Evolutionary conservation across 2,113 vertebrate species (phyloP), one percentile per base, ranked within the genome.

Genomic region (Machaerirhynchus nigripectus): DNA sequence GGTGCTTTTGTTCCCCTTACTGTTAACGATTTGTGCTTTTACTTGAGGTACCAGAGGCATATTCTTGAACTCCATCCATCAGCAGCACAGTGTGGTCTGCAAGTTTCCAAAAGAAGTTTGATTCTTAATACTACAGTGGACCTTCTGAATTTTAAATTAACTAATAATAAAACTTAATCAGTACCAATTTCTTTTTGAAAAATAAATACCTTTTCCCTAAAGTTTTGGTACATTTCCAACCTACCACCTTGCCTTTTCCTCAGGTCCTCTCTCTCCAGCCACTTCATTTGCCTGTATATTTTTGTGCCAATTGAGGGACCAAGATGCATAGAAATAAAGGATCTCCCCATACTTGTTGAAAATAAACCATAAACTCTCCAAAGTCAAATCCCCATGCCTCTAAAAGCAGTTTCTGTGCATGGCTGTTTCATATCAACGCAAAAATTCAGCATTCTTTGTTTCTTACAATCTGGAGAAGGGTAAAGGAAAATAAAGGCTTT

Each of bases 81-180:
- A 67, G 30, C 39, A 47, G 30, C 40, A 47, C 0, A 16, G 15
- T 1, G 4, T 16, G 61, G 33, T 56, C 4, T 7, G 11, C 3
- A 49, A 26, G 39, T 44, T 91, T 84, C 18, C 42, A 60, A 9
- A 77, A 74, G 13, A 71, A 82, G 47, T 56, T 18, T 2, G 1
- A 57, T 6, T 10, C 67, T 75, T 21, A 31, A 3, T 16, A 57
- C 5, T 10, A 31, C n/a, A 65, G 4, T 0, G 2, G 18, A 75
- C 18, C 9, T 59, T 70, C 35, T 44, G 20, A 49, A 15, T 26
- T 65, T 74, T 18, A 61, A 24, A 40, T 26, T 1, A 84, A 68
- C 35, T 44, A 64, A 20, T 2, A 37, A 21, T 1, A 80, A 3
- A 47, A 49, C 7, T 64, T 64, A 26, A 83, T 18, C 16, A 56